phyloP scores from a whole-genome alignment of 2,797 vertebrate genomes.

The Enteromius viviparus region DNA sequence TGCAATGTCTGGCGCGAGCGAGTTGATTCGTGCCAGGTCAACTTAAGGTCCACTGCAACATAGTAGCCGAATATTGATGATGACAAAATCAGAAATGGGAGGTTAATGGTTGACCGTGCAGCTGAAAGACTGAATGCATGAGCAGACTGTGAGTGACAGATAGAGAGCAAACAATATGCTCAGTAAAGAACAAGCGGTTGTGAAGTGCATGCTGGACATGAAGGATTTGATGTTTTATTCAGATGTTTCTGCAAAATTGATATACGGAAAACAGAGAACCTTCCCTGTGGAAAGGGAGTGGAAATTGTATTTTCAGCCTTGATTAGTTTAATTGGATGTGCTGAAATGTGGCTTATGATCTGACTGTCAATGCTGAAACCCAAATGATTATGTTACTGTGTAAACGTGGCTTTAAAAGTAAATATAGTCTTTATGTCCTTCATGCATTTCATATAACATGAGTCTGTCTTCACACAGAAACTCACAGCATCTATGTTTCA shows the following conservation, averaged over 20 bases:
- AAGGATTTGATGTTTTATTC: neutral
- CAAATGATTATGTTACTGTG: neutral
- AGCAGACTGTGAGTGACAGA: neutral
- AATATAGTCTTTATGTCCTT: neutral
- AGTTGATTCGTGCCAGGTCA: neutral
- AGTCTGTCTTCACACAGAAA: neutral
- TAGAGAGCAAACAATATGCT: neutral
- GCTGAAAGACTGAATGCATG: constrained; percentile 1
- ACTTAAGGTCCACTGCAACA: neutral
- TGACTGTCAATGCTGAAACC: neutral
- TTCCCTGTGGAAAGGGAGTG: neutral
- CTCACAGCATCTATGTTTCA: neutral
- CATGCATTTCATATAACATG: neutral
- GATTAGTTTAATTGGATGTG: constrained; percentile 17
- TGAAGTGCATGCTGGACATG: neutral
- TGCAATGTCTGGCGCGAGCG: neutral
- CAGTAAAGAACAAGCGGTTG: neutral
- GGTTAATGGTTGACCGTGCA: neutral
- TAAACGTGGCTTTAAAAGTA: neutral
- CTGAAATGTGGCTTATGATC: constrained; percentile 4
- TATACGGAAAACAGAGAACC: neutral
- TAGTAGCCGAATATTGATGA: constrained; percentile 2
- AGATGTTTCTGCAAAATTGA: constrained; percentile 10
- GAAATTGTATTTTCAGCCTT: neutral
- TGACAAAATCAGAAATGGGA: neutral